Conservation (phyloP, 1,140 invertebrate species). For the Lordiphosa collinella region DNA sequence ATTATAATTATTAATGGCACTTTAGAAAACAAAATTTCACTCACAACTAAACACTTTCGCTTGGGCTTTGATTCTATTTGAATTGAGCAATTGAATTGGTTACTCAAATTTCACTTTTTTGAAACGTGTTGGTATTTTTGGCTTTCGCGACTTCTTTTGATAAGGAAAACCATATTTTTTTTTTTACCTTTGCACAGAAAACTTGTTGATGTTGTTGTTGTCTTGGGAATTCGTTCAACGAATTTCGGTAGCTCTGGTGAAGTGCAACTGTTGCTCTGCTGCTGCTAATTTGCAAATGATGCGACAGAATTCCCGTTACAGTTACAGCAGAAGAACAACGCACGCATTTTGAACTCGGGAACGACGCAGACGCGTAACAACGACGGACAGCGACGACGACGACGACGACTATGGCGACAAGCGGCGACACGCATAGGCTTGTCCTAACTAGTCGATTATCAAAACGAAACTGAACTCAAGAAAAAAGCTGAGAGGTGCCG, state of each 20-base stretch:
- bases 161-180: conserved; percentile 19
- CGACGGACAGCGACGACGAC: conserved; percentile 11
- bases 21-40: conserved; percentile 41
- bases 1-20: conserved; percentile 38
- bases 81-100: conserved; percentile 5
- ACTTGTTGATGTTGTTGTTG: neutral
- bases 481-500: conserved; percentile 21
- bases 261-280: conserved; percentile 44
- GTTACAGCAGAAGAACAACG: conserved; percentile 10
- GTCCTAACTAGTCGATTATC: conserved; percentile 32
- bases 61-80: conserved; percentile 37
- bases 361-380: conserved; percentile 37
- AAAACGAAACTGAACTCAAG: conserved; percentile 49
- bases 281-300: conserved; percentile 51
- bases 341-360: conserved; percentile 36
- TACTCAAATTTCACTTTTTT: conserved; percentile 53
- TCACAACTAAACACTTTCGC: conserved; percentile 45
- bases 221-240: conserved; percentile 41
- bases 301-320: conserved; percentile 13
- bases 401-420: neutral
- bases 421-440: conserved; percentile 49
- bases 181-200: conserved; percentile 22
- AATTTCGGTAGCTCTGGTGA: conserved; percentile 22
- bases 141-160: conserved; percentile 26
- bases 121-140: conserved; percentile 48